These are phyloP conservation scores for Oncorhynchus clarkii DNA, from an alignment of 2,113 vertebrate species.

Conservation along the genomic window DNA sequence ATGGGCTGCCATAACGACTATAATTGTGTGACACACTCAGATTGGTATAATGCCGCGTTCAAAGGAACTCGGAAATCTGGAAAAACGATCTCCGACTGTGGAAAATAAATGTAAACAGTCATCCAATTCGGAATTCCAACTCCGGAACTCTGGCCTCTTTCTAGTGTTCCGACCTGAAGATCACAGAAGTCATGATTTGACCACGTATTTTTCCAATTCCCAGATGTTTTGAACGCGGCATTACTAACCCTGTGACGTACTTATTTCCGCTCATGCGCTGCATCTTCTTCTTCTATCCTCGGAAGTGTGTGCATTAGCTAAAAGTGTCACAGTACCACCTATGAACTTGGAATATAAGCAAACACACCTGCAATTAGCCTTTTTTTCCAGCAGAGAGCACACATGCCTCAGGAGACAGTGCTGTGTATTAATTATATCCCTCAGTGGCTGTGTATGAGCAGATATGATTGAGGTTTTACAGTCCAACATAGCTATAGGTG, in stretches of 20 bases:
- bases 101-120: too few relatives aligned
- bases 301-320: background rate
- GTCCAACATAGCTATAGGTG: too few relatives aligned
- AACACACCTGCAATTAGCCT: background rate
- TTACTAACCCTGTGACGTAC: background rate
- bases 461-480: too few relatives aligned
- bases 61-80: too few relatives aligned
- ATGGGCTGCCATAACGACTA: conserved; percentile 83
- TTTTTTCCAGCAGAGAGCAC: background rate
- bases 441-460: background rate
- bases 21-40: background rate
- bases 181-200: too few relatives aligned
- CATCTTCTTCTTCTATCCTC: background rate
- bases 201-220: too few relatives aligned
- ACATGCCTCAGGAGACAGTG: background rate
- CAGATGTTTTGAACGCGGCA: too few relatives aligned
- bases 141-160: too few relatives aligned
- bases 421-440: background rate
- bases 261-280: background rate
- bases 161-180: too few relatives aligned
- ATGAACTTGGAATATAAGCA: background rate
- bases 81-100: too few relatives aligned
- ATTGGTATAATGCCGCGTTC: too few relatives aligned
- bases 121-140: too few relatives aligned
- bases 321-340: background rate